These are phyloP conservation scores for Dendrolimus pini DNA, from an alignment of 2,888 invertebrate species.

Conservation along the genomic window DNA sequence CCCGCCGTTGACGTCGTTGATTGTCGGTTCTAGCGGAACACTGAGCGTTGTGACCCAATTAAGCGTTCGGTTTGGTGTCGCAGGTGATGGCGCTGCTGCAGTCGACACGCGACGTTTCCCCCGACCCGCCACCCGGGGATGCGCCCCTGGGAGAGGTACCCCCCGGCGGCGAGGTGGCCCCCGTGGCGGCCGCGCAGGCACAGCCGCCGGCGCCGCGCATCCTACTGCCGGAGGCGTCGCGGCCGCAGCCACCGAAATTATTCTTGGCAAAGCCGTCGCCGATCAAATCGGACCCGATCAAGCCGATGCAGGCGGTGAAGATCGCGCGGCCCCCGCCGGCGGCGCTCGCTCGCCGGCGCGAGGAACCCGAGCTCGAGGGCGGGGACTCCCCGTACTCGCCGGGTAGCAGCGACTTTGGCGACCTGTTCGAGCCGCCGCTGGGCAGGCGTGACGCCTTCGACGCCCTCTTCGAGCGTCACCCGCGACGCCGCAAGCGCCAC, in stretches of 20 bases:
- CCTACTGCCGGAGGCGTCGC: constrained; percentile 68
- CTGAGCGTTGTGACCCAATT: too few species aligned
- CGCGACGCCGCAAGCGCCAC: constrained; percentile 82
- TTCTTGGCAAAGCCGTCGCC: constrained; percentile 69
- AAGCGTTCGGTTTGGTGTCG: too few species aligned
- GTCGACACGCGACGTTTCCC: constrained; percentile 62
- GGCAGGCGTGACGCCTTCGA: constrained; percentile 67
- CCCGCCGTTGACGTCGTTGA: background rate
- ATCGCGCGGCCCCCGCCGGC: constrained; percentile 25
- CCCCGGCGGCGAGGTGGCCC: constrained; percentile 31
- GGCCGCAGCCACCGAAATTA: constrained; percentile 69
- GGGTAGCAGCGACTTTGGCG: constrained; percentile 92
- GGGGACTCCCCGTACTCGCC: constrained; percentile 81
- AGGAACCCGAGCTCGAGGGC: background rate
- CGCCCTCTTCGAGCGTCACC: constrained; percentile 79
- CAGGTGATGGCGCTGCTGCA: constrained; percentile 74
- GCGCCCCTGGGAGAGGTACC: constrained; percentile 15
- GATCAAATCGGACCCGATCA: constrained; percentile 77
- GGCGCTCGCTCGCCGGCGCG: constrained; percentile 10
- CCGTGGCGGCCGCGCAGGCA: constrained; percentile 26
- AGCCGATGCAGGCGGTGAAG: constrained; percentile 64
- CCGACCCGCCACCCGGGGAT: constrained; percentile 42
- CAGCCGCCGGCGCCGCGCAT: constrained; percentile 39
- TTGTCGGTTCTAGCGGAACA: background rate
- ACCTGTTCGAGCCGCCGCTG: constrained; percentile 88